These are phyloP conservation scores for Prostheceraeus crozeri DNA, from an alignment of 2,888 invertebrate genomes.

Conservation along the genomic window DNA sequence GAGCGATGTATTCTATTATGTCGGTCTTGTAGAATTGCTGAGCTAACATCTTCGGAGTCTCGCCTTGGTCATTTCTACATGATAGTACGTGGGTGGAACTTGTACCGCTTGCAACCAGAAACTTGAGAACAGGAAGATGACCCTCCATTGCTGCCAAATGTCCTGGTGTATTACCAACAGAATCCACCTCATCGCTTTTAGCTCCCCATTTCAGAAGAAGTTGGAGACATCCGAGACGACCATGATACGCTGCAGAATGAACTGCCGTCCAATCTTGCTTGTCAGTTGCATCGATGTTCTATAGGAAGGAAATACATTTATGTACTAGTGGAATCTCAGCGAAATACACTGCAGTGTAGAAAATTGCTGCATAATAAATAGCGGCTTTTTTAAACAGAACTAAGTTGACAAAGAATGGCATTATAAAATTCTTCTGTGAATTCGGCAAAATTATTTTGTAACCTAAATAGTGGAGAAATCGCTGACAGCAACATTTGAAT, in stretches of 20 bases:
- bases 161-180: conserved; percentile 55
- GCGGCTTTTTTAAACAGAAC: too few relatives aligned
- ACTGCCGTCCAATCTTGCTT: conserved; percentile 55
- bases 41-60: conserved; percentile 55
- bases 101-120: conserved; percentile 48
- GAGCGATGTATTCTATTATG: conserved; percentile 55
- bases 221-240: conserved; percentile 56
- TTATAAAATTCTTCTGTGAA: too few relatives aligned
- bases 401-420: too few relatives aligned
- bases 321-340: too few relatives aligned
- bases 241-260: conserved; percentile 55
- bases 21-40: conserved; percentile 56
- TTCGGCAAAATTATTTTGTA: too few relatives aligned
- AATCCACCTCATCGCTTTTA: conserved; percentile 53
- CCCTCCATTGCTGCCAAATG: conserved; percentile 57
- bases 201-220: conserved; percentile 55
- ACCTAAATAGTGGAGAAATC: too few relatives aligned
- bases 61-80: conserved; percentile 57
- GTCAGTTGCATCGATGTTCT: conserved; percentile 54
- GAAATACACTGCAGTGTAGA: too few relatives aligned
- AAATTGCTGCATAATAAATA: too few relatives aligned
- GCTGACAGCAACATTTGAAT: too few relatives aligned
- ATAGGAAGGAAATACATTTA: conserved; percentile 31
- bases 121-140: conserved; percentile 55
- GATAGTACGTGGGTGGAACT: conserved; percentile 49